Evolutionary conservation across 1,140 invertebrate species (phyloP), one percentile per base, ranked within the genome.

Genomic region (Alviniconcha marisindica): DNA sequence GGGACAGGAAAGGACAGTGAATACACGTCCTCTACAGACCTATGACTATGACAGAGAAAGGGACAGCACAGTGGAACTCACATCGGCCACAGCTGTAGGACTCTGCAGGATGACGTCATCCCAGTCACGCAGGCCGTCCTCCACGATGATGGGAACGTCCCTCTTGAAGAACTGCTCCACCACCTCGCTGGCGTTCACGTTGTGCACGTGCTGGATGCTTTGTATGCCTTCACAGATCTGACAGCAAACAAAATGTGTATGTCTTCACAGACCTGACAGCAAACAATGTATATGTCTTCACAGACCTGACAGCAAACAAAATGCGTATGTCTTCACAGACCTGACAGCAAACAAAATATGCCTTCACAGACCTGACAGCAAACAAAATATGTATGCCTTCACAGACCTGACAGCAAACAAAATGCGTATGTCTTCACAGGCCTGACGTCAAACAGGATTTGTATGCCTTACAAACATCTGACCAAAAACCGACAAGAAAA

Each of bases 121-220:
- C 96, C 96, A 96, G 60, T 95, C 94, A 44, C 94, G 94, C 93
- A 96, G 95, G 0, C 95, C 96, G 88, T 96, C 96, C 0, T 94
- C 95, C 12, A 97, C 95, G 56, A 96, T 95, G 0, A 96, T 95
- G 2, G 96, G 96, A 14, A 95, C 94, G 77, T 96, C 96, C 40
- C 95, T 93, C 60, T 94, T 94, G 0, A 96, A 91, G 87, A 96
- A 96, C 83, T 95, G 94, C 78, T 96, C 95, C 74, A 96, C 94
- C 0, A 96, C 93, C 73, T 94, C 94, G 77, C 95, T 94, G 89
- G 95, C 95, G 69, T 92, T 94, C 0, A 96, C 94, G 83, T 96
- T 95, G 0, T 95, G 94, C 76, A 96, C 90, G 42, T 95, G 94
- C 82, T 94, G 94, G 31, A 96, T 94, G 15, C 93, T 94, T 89